Evolutionary conservation across 2,888 invertebrate species (phyloP).

Genomic region (Pachycephus smyrnensis): DNA sequence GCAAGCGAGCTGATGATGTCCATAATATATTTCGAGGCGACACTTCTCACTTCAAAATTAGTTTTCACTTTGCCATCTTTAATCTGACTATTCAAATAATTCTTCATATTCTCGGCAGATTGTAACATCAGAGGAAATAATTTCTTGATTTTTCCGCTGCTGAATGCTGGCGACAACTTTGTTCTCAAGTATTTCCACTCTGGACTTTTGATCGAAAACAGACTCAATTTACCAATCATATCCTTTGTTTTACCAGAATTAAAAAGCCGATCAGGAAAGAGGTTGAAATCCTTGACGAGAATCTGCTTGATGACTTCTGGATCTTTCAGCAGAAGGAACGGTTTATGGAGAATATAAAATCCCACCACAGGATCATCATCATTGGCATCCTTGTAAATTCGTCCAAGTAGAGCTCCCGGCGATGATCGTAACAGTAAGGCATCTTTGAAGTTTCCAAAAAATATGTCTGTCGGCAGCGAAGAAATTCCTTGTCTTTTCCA

Average conservation of each 20-base stretch:
- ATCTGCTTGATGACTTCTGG: too few relatives aligned
- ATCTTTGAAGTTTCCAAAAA: conserved; percentile 48
- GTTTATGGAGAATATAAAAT: too few relatives aligned
- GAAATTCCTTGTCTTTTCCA: conserved; percentile 46
- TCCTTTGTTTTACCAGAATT: conserved; percentile 54
- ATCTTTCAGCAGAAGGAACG: too few relatives aligned
- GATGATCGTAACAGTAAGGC: conserved; percentile 27
- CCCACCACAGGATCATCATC: too few relatives aligned
- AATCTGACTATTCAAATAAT: conserved; percentile 33
- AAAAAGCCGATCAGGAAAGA: conserved; percentile 66
- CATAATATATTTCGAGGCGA: conserved; percentile 43
- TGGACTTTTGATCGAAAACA: conserved; percentile 66
- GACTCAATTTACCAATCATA: conserved; percentile 51
- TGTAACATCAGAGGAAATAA: conserved; percentile 66
- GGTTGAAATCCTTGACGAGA: too few relatives aligned
- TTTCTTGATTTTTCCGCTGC: conserved; percentile 70
- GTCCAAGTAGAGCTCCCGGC: conserved; percentile 32
- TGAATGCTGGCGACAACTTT: conserved; percentile 70
- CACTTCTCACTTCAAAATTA: conserved; percentile 30
- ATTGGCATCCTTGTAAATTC: conserved; percentile 36
- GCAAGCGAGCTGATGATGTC: conserved; percentile 53
- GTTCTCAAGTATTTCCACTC: conserved; percentile 68
- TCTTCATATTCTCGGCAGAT: conserved; percentile 48
- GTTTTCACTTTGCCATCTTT: conserved; percentile 3
- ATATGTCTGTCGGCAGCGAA: conserved; percentile 36